phyloP scores from a whole-genome alignment of 2,888 invertebrate species.

The Beris morrisii region DNA sequence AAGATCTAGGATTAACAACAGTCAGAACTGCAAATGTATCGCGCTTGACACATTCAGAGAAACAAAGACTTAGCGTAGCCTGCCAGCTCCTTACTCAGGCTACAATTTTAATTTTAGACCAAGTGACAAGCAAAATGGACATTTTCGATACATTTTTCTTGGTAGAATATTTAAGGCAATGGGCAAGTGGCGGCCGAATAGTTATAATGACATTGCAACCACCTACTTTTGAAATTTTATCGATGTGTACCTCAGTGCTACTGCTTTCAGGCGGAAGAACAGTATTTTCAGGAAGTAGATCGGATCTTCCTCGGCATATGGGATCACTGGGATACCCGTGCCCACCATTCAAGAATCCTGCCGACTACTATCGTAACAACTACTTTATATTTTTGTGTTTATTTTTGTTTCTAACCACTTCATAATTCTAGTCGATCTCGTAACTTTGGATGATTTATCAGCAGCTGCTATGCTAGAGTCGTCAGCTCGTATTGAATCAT shows the following conservation, averaged over 20 bases:
- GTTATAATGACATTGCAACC: conserved; percentile 91
- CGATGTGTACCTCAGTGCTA: conserved; percentile 75
- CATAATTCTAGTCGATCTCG: conserved; percentile 76
- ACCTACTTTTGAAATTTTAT: conserved; percentile 92
- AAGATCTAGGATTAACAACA: conserved; percentile 88
- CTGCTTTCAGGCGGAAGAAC: conserved; percentile 87
- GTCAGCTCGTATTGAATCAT: conserved; percentile 86
- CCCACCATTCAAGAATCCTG: conserved; percentile 94
- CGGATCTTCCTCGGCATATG: conserved; percentile 92
- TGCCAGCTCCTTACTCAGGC: conserved; percentile 85
- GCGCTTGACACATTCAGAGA: conserved; percentile 84
- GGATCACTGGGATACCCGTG: conserved; percentile 88
- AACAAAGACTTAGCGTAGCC: conserved; percentile 83
- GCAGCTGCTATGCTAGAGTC: conserved; percentile 95
- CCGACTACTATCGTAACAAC: conserved; percentile 87
- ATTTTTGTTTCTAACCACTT: not conserved
- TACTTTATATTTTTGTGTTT: conserved; percentile 4
- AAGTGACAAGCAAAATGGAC: conserved; percentile 70
- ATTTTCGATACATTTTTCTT: conserved; percentile 95
- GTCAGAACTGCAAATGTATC: conserved; percentile 85
- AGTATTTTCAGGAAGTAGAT: conserved; percentile 86
- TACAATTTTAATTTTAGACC: conserved; percentile 83
- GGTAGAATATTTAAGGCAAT: conserved; percentile 90
- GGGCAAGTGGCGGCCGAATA: conserved; percentile 73
- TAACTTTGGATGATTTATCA: conserved; percentile 89